Evolutionary conservation across 2,888 invertebrate genomes (phyloP).

Genomic region (Pheosia tremula): DNA sequence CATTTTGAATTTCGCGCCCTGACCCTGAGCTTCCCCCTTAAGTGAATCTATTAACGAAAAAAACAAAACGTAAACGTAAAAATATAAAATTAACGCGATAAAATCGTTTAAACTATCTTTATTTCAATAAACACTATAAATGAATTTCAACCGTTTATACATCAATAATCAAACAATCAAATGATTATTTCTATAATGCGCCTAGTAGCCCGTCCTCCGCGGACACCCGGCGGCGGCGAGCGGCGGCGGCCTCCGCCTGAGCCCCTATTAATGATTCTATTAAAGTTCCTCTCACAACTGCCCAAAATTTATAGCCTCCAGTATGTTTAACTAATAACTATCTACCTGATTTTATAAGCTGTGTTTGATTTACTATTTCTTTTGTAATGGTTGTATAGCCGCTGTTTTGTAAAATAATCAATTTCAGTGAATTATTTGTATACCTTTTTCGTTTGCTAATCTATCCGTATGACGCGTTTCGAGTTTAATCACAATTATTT

Average conservation of each 20-base stretch:
- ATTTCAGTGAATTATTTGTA: neutral
- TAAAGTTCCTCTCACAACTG: slow-evolving; percentile 46
- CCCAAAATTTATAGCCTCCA: slow-evolving; percentile 56
- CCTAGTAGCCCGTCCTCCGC: neutral
- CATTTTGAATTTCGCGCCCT: no score
- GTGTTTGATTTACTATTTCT: slow-evolving; percentile 37
- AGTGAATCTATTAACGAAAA: no score
- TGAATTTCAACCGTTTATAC: neutral
- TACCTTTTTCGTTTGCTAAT: neutral
- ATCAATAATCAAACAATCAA: neutral
- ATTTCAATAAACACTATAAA: no score
- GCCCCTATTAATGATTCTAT: slow-evolving; percentile 52
- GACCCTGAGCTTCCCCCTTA: no score
- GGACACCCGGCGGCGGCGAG: neutral
- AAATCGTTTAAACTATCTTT: no score
- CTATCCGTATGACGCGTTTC: no score
- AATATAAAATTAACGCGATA: no score
- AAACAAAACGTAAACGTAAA: no score
- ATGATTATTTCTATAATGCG: neutral
- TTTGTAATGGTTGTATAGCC: slow-evolving; percentile 34
- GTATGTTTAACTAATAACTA: slow-evolving; percentile 39
- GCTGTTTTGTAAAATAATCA: slow-evolving; percentile 14
- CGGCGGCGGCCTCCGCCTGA: neutral
- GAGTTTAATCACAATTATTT: neutral
- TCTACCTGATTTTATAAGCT: slow-evolving; percentile 36